These are phyloP conservation scores for Umimayanthus kanabou DNA, from an alignment of 92 coral and sea anemone species.

Conservation along the genomic window DNA sequence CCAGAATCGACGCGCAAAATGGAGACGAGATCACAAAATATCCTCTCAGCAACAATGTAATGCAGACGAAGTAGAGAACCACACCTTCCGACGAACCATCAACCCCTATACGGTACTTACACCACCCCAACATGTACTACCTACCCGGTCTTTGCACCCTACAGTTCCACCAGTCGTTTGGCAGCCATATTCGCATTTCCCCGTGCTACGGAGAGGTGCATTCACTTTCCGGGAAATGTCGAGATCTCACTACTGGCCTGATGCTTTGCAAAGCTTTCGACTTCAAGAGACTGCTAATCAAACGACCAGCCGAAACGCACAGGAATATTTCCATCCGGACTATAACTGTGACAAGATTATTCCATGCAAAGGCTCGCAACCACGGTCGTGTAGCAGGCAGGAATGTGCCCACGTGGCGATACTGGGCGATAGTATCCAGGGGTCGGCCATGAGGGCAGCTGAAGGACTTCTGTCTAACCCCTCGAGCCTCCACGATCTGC, in stretches of 20 bases:
- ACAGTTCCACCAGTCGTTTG: background rate
- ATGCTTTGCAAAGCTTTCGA: background rate
- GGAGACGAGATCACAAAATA: slow-evolving; percentile 20
- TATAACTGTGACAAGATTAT: background rate
- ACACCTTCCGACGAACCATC: background rate
- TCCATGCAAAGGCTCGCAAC: background rate
- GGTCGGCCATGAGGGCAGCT: slow-evolving; percentile 14
- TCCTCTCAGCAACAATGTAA: background rate
- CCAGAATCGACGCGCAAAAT: slow-evolving; percentile 17
- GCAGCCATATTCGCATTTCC: background rate
- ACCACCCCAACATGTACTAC: background rate
- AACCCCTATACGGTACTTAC: background rate
- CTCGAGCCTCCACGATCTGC: slow-evolving; percentile 7
- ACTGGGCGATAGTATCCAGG: background rate
- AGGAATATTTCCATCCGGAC: background rate
- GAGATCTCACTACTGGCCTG: background rate
- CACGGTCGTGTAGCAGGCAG: background rate
- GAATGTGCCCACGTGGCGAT: too few relatives aligned
- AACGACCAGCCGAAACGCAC: background rate
- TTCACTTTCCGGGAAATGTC: background rate
- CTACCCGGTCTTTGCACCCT: background rate
- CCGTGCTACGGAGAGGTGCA: background rate
- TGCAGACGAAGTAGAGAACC: background rate
- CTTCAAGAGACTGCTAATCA: background rate
- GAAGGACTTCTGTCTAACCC: slow-evolving; percentile 11